Evolutionary conservation across 2,888 invertebrate species (phyloP).

Genomic region (Scaptomyza parva): DNA sequence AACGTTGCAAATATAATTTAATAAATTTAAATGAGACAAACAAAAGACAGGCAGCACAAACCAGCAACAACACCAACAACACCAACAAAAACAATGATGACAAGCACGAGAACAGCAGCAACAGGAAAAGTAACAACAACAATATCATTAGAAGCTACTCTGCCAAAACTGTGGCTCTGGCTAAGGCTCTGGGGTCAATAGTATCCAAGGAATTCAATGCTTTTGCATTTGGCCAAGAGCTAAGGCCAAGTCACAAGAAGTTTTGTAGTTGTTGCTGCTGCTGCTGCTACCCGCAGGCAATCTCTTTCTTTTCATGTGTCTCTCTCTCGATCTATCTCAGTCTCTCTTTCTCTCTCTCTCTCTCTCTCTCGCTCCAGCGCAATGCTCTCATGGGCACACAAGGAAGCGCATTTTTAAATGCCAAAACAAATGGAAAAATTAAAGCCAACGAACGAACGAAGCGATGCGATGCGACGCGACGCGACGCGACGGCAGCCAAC

Average conservation of each 20-base stretch:
- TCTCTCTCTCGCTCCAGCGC: slow-evolving; percentile 11
- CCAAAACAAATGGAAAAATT: slow-evolving; percentile 81
- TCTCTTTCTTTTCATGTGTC: slow-evolving; percentile 16
- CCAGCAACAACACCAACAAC: slow-evolving; percentile 26
- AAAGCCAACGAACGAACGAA: slow-evolving; percentile 79
- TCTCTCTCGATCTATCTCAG: not conserved
- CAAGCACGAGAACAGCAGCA: slow-evolving; percentile 25
- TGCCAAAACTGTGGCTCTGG: slow-evolving; percentile 55
- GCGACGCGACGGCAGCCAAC: slow-evolving; percentile 35
- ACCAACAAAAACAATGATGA: slow-evolving; percentile 38
- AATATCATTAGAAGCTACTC: slow-evolving; percentile 60
- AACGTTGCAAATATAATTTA: slow-evolving; percentile 66
- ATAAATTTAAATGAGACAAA: slow-evolving; percentile 75
- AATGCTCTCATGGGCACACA: slow-evolving; percentile 70
- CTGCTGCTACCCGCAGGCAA: slow-evolving; percentile 4
- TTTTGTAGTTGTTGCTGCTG: slow-evolving; percentile 24
- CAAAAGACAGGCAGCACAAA: slow-evolving; percentile 43
- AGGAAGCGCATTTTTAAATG: slow-evolving; percentile 80
- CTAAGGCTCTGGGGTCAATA: slow-evolving; percentile 74
- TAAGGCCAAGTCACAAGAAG: slow-evolving; percentile 62
- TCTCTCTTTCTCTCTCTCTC: slow-evolving; percentile 3
- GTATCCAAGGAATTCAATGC: slow-evolving; percentile 77
- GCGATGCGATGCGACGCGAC: slow-evolving; percentile 51
- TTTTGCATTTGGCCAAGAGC: slow-evolving; percentile 72
- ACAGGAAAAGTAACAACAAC: slow-evolving; percentile 40